Base-by-base conservation (phyloP, 37 sponge, comb jelly and placozoan species). In the Tethya wilhelma region DNA sequence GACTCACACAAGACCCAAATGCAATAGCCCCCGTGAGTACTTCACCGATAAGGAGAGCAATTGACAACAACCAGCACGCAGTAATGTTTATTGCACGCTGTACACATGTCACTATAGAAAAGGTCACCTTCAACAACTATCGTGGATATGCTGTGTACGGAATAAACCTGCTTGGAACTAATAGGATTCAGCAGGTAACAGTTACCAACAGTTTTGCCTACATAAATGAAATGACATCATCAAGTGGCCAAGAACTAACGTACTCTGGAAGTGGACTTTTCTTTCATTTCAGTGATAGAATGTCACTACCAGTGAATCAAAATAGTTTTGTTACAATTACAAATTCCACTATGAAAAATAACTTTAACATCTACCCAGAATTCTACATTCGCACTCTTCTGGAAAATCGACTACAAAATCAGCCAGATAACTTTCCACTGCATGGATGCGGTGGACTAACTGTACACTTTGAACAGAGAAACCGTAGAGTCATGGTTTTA, bases 401-500 rank as follows among this genome's bases (percentile, higher is more conserved):
- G 14, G 53, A 49, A 14, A 49, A 9, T 14, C 9, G 53, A 14
- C 53, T 49, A 19, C 53, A 49, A 49, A 49, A 49, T 14, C 53
- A 49, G 14, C 53, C 14, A 14, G 14, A 49, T 19, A 14, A 49
- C 53, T 49, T 49, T 49, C 53, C 53, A 49, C 53, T 49, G 14
- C 53, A 25, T 23, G 73, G 56, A 11, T 23, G 30, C 19, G 73
- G 56, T 45, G 73, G 56, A 9, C 56, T 72, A 4, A 72, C 73
- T 45, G 56, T 72, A 9, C 30, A 72, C 32, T 44, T 46, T 26
- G 22, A 60, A 12, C 63, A 60, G 63, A 17, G 22, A 23, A 60
- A n/a, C 26, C 28, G 22, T 25, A 6, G 7, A 6, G 63, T 60
- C 25, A 60, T n/a, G 22, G 63, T n/a, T 6, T 8, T 25, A 6